Evolutionary conservation across 2,888 invertebrate genomes (phyloP), one percentile per base, ranked within the genome.

Genomic region (Agrilus biguttatus): DNA sequence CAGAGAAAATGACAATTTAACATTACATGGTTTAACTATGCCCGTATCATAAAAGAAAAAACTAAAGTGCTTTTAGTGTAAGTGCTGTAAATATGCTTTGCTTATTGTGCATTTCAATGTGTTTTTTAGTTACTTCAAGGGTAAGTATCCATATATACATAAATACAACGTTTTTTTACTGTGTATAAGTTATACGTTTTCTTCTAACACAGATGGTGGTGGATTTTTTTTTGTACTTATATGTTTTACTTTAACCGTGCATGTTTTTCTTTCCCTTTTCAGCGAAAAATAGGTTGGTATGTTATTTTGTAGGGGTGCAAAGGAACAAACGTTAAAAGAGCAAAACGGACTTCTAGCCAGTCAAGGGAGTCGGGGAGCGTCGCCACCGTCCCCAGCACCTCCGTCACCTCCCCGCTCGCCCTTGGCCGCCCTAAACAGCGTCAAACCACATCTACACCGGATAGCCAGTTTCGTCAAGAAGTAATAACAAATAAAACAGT

Each of bases 281-380:
- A 28, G 28, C 28, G 28, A 28, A 28, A 41, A 41, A 13, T 39
- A 33, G 13, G 33, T 14, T 33, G 3, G 42, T 46, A 38, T 45
- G 40, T 47, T 50, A 42, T 55, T 49, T 63, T 66, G 39, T 54
- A 72, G 72, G 50, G 69, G 70, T 44, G 71, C 70, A 33, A 71
- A 71, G 52, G 71, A 71, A 50, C 69, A 70, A 60, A 63, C 67
- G 17, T 49, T 66, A 21, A 69, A 69, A 54, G 69, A 69, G 43
- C 62, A 65, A 49, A 62, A 50, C 39, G 42, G 52, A 34, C 38
- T 47, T 12, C 51, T 52, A 43, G 42, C 46, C 7, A 45, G 45
- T 37, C 59, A 63, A 52, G 54, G 53, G 45, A 67, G 67, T 49
- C 66, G 66, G 49, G 58, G 59, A 42, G 51, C 57, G 32, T 57